A percentile compares a stretch with the other conserved stretches of the same genome.
These are phyloP conservation scores for Chrysolina haemoptera DNA, from an alignment of 2,888 invertebrate genomes.

Conservation along the genomic window DNA sequence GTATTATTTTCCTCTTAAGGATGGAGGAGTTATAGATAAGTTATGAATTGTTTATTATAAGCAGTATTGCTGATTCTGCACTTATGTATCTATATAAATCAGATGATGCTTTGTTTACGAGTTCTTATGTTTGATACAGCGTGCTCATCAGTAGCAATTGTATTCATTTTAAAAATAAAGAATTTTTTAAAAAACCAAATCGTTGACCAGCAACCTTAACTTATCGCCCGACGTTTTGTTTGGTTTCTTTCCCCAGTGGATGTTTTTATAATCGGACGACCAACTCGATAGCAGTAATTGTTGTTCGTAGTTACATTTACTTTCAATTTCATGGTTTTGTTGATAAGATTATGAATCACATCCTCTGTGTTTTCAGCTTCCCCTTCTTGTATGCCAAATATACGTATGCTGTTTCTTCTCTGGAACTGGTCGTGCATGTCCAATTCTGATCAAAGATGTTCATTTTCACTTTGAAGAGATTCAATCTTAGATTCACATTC, in stretches of 20 bases:
- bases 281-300: slow-evolving; percentile 5
- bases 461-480: slow-evolving; percentile 16
- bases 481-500: slow-evolving; percentile 8
- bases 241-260: background rate
- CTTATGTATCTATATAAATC: too few species aligned
- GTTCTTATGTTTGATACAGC: too few species aligned
- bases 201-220: too few species aligned
- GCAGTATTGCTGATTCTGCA: too few species aligned
- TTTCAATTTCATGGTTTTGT: slow-evolving; percentile 14
- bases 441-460: background rate
- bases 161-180: too few species aligned
- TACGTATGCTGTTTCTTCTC: background rate
- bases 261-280: slow-evolving; percentile 5
- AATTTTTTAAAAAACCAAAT: too few species aligned
- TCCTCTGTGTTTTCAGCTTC: too few species aligned
- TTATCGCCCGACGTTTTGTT: slow-evolving; percentile 1
- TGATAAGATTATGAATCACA: slow-evolving; percentile 7
- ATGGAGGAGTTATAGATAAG: too few species aligned
- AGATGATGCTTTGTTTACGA: too few species aligned
- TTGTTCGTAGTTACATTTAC: background rate
- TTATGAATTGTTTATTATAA: too few species aligned
- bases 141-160: too few species aligned
- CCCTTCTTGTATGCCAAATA: slow-evolving; percentile 1
- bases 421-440: slow-evolving; percentile 6
- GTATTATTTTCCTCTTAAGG: too few species aligned